Conservation (phyloP, 37 sponge, comb jelly and placozoan genomes). For the Petrosia ficiformis region DNA sequence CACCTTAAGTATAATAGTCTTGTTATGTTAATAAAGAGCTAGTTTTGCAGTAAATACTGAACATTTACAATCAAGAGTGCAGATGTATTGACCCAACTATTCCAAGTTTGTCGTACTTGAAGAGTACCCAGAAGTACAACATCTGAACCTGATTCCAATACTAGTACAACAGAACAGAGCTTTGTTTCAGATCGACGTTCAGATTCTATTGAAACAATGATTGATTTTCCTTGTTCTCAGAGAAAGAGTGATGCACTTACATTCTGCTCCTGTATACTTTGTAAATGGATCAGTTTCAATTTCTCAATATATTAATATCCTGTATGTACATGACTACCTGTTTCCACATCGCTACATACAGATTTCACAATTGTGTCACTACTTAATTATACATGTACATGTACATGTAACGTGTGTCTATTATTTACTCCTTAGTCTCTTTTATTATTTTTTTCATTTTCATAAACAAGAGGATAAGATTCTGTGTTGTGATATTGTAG, state of each 20-base stretch:
- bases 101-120: neutral
- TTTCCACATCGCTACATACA: no score
- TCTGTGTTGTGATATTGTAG: no score
- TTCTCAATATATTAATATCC: no score
- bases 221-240: neutral
- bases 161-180: neutral
- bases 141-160: neutral
- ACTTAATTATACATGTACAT: no score
- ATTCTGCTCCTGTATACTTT: no score
- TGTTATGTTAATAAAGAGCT: neutral
- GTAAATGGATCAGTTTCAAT: no score
- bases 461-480: no score
- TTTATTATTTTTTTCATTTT: no score
- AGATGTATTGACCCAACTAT: neutral
- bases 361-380: no score
- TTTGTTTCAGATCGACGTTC: neutral
- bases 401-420: no score
- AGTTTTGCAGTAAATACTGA: neutral
- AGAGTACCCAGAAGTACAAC: neutral
- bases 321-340: no score
- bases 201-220: neutral
- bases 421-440: no score
- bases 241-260: neutral
- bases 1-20: constrained; percentile 1
- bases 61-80: neutral